Base-by-base conservation (phyloP, 2,797 vertebrate genomes). In the Leuciscus waleckii region DNA sequence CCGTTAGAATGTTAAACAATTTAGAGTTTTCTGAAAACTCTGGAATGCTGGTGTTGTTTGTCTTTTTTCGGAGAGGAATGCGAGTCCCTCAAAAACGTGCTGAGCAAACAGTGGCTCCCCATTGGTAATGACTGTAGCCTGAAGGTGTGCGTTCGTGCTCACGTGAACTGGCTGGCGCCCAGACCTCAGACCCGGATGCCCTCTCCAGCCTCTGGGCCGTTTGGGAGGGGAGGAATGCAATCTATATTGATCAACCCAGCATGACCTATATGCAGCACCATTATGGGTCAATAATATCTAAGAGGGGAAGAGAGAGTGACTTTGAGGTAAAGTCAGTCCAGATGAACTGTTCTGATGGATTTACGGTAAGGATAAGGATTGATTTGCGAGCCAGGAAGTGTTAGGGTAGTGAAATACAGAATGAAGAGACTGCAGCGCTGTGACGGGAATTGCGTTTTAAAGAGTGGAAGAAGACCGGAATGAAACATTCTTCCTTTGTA, bases 281-380 rank as follows among this genome's bases (percentile, higher is more conserved):
- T 73, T 90, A 78, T 68, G 43, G 17, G 79, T 91, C 88, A 73
- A 85, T 85, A 79, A 41, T 54, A 63, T 88, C 69, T 23, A 37
- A 83, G 84, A 21, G 16, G 67, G 76, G 63, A 6, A n/a, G 58
- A 77, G 75, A 49, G 32, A 73, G 61, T 90, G 91, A 93, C 92
- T 89, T 90, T 92, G 88, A 88, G 86, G 76, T 88, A 90, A 91
- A 91, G 89, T 91, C 90, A 87, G 80, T 46, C 68, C 49, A 75
- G 21, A 84, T 23, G 43, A 76, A 61, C 41, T 23, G 68, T 78
- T 79, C 67, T 46, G 68, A 79, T 43, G 54, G 67, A 61, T 35
- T 84, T 84, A 35, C 32, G 6, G 58, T 39, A 21, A 77, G 46
- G 46, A 37, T 39, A 41, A 21, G 17, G 58, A 83, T 68, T 67